A percentile compares a stretch with the other conserved stretches of the same genome.
Evolutionary conservation across 2,888 invertebrate genomes (phyloP).

Genomic region (Gymnocheta viridis): DNA sequence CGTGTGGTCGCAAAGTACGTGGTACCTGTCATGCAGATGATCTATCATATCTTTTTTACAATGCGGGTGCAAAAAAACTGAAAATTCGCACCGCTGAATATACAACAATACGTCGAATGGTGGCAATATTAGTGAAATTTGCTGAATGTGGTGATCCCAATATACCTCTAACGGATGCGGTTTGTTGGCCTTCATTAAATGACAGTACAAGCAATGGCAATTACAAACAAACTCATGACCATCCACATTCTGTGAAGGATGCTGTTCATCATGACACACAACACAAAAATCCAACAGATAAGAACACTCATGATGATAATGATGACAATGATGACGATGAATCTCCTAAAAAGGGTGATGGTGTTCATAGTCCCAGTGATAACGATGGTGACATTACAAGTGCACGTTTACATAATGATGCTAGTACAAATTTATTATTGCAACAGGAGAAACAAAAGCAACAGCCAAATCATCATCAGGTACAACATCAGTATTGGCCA

Average conservation of each 20-base stretch:
- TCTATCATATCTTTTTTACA: constrained; percentile 81
- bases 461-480: constrained; percentile 4
- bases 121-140: constrained; percentile 79
- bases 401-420: constrained; percentile 46
- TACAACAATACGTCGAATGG: constrained; percentile 79
- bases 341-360: constrained; percentile 5
- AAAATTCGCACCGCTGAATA: constrained; percentile 78
- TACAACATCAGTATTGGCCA: constrained; percentile 54
- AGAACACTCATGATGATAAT: constrained; percentile 12
- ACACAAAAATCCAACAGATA: constrained; percentile 4
- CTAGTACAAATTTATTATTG: constrained; percentile 37
- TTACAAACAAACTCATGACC: constrained; percentile 14
- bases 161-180: constrained; percentile 72
- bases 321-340: constrained; percentile 17
- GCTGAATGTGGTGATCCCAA: constrained; percentile 80
- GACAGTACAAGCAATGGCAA: constrained; percentile 10
- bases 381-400: constrained; percentile 13
- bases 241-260: constrained; percentile 21
- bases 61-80: constrained; percentile 78
- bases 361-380: not conserved
- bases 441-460: constrained; percentile 18
- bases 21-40: constrained; percentile 82
- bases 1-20: constrained; percentile 79
- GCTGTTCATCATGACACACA: constrained; percentile 14
- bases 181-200: constrained; percentile 53